phyloP scores from a whole-genome alignment of 2,113 vertebrate species.

The Riparia riparia region DNA sequence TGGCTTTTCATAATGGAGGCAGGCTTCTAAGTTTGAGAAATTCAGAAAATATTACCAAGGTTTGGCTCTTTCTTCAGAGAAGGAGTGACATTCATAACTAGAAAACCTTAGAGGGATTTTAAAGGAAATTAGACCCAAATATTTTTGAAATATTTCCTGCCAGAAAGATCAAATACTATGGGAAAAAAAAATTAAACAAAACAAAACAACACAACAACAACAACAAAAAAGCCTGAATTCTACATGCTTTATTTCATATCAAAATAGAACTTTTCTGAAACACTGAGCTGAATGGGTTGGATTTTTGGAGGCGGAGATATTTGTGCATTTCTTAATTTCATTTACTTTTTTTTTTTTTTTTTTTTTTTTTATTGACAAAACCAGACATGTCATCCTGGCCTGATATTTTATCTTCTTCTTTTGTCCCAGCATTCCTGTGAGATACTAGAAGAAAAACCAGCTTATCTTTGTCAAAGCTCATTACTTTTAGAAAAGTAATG shows the following conservation, averaged over 20 bases:
- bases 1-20: neutral
- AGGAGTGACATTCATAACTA: neutral
- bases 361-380: neutral
- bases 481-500: neutral
- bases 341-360: neutral
- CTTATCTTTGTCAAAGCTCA: neutral
- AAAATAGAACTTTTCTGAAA: neutral
- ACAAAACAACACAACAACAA: too few species aligned
- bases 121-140: neutral
- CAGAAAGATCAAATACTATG: neutral
- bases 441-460: neutral
- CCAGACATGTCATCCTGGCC: neutral
- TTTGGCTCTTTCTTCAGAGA: neutral
- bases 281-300: neutral
- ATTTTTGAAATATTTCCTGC: neutral
- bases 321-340: neutral
- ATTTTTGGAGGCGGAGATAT: neutral
- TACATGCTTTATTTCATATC: neutral
- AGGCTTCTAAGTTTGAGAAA: neutral
- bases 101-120: neutral
- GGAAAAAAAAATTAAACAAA: too few species aligned
- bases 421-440: neutral
- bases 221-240: neutral
- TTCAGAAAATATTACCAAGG: neutral
- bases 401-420: neutral